A percentile compares a stretch with the other conserved stretches of the same genome.
phyloP scores from a whole-genome alignment of 2,113 vertebrate species.

The Mus spicilegus region DNA sequence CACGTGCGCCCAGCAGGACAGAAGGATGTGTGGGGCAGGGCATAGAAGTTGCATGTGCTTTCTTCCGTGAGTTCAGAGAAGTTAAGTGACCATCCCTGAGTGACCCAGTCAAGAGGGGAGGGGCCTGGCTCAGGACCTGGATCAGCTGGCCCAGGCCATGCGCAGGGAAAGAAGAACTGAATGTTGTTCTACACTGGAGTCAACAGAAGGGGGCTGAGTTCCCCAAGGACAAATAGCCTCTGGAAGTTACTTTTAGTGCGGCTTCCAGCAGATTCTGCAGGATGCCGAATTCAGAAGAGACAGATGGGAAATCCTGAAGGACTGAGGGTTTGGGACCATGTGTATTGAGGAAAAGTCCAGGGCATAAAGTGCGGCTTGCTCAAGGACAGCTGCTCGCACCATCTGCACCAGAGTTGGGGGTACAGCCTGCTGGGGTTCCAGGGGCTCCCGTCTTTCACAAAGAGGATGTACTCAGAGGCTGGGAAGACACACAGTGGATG shows the following conservation, averaged over 20 bases:
- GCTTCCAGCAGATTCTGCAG: constrained; percentile 21
- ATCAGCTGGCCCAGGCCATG: accelerated
- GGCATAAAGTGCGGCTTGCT: neutral
- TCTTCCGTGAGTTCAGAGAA: neutral
- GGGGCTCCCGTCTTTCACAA: neutral
- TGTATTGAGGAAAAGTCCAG: too few species aligned
- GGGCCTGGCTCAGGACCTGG: neutral
- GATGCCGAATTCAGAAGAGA: neutral
- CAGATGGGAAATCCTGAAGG: neutral
- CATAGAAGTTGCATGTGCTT: neutral
- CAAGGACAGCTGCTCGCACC: accelerated
- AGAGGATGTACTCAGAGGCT: constrained; percentile 70
- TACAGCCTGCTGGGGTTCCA: accelerated
- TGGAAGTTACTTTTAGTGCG: neutral
- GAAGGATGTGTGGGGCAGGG: neutral
- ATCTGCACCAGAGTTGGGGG: neutral
- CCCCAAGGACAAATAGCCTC: neutral
- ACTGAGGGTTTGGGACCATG: too few species aligned
- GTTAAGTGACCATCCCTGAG: neutral
- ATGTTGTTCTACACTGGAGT: neutral
- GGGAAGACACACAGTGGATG: constrained; percentile 47
- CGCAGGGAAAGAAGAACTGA: neutral
- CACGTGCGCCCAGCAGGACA: neutral
- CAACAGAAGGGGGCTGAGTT: neutral
- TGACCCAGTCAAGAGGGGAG: neutral